Conservation (phyloP, 2,113 vertebrate species). For the Myiopsitta monachus region DNA sequence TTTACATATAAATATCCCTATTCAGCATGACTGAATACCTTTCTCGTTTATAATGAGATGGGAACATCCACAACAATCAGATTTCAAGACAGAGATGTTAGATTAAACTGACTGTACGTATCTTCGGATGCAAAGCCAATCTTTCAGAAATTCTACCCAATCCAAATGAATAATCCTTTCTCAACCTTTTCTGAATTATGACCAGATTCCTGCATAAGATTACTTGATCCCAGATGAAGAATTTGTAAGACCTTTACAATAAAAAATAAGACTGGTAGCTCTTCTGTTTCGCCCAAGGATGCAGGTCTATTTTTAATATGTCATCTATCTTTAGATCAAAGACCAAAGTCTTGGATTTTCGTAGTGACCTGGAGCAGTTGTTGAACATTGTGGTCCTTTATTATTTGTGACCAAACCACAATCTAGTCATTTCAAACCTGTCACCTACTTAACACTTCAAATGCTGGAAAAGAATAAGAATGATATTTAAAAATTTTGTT, state of each 20-base stretch:
- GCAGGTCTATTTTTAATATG: neutral
- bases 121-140: constrained; percentile 50
- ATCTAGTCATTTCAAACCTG: neutral
- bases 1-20: constrained; percentile 76
- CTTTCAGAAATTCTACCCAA: constrained; percentile 52
- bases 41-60: constrained; percentile 65
- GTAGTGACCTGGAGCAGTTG: constrained; percentile 31
- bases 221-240: constrained; percentile 5
- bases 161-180: constrained; percentile 29
- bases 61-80: constrained; percentile 59
- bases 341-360: constrained; percentile 38
- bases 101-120: constrained; percentile 65
- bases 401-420: neutral
- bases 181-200: constrained; percentile 46
- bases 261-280: neutral
- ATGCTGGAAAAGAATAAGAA: neutral
- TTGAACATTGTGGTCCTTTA: constrained; percentile 14
- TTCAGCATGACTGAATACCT: constrained; percentile 69
- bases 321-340: neutral
- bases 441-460: neutral
- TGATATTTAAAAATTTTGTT: neutral
- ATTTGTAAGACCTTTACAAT: neutral
- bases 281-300: neutral
- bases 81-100: constrained; percentile 65
- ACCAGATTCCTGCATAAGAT: constrained; percentile 16